These are phyloP conservation scores for Xestia ashworthii DNA, from an alignment of 2,888 invertebrate species.

Conservation along the genomic window DNA sequence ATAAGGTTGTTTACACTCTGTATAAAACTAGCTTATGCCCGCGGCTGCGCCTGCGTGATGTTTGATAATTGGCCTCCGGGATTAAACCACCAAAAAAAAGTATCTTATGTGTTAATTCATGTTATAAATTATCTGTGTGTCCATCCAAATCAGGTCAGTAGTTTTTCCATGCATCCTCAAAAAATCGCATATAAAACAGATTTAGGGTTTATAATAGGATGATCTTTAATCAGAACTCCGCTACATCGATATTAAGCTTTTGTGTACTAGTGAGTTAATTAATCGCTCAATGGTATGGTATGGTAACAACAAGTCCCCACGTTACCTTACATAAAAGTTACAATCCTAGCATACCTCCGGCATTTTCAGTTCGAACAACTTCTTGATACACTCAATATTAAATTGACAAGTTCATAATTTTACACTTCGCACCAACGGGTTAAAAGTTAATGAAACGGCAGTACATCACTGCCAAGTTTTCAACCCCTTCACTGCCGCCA, in stretches of 20 bases:
- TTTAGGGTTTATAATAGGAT: no score
- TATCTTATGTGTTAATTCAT: no score
- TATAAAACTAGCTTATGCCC: no score
- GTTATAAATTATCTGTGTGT: no score
- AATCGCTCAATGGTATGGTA: neutral
- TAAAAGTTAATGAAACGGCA: slow-evolving; percentile 29
- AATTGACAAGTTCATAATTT: slow-evolving; percentile 9
- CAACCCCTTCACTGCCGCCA: slow-evolving; percentile 19
- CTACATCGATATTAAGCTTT: neutral
- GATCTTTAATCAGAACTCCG: neutral
- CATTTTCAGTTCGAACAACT: neutral
- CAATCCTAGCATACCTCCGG: neutral
- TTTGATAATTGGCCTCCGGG: no score
- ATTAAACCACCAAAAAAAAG: no score
- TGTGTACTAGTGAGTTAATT: neutral
- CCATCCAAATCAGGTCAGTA: no score
- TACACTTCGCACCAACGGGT: neutral
- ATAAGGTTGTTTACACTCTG: no score
- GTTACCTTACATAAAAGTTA: neutral
- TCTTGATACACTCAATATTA: neutral
- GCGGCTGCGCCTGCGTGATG: no score
- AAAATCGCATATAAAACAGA: no score
- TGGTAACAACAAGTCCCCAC: neutral
- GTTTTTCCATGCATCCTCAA: no score
- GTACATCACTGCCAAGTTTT: slow-evolving; percentile 30